Percentiles rank a stretch among this genome's conserved stretches.
These are phyloP conservation scores for Epinephelus malabaricus DNA, from an alignment of 2,797 vertebrate species.

Conservation along the genomic window DNA sequence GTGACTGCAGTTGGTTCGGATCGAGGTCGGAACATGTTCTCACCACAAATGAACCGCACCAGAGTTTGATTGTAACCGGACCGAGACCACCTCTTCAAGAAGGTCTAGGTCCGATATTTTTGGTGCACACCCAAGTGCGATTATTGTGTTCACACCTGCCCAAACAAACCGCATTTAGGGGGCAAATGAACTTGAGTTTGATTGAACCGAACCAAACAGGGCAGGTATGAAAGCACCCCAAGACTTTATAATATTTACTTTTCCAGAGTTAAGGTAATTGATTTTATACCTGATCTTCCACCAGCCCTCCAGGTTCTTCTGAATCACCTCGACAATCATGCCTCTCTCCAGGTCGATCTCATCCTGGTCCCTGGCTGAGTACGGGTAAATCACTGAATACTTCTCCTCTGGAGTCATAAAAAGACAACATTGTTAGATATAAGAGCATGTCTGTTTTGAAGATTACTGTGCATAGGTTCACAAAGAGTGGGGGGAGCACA, in stretches of 20 bases:
- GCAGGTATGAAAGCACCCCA: no score
- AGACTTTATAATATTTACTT: not conserved
- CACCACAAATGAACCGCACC: no score
- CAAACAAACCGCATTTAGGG: no score
- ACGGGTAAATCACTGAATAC: slow-evolving; percentile 95
- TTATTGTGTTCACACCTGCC: no score
- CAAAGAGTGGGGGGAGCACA: not conserved
- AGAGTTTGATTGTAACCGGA: no score
- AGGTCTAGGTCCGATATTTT: no score
- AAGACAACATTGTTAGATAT: slow-evolving; percentile 21
- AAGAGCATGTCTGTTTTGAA: not conserved
- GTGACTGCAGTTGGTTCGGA: no score
- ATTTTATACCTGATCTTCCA: slow-evolving; percentile 96
- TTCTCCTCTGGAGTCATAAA: slow-evolving; percentile 90
- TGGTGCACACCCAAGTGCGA: no score
- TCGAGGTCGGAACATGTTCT: no score
- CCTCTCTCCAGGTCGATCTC: slow-evolving; percentile 97
- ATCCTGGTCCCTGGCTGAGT: slow-evolving; percentile 94
- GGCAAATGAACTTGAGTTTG: no score
- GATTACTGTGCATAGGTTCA: not conserved
- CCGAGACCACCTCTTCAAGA: no score
- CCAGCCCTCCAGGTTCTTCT: slow-evolving; percentile 99
- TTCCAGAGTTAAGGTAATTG: not conserved
- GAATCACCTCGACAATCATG: slow-evolving; percentile 94
- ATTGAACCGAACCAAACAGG: no score